Conservation (phyloP, 2,113 vertebrate species). For the Panurus biarmicus region DNA sequence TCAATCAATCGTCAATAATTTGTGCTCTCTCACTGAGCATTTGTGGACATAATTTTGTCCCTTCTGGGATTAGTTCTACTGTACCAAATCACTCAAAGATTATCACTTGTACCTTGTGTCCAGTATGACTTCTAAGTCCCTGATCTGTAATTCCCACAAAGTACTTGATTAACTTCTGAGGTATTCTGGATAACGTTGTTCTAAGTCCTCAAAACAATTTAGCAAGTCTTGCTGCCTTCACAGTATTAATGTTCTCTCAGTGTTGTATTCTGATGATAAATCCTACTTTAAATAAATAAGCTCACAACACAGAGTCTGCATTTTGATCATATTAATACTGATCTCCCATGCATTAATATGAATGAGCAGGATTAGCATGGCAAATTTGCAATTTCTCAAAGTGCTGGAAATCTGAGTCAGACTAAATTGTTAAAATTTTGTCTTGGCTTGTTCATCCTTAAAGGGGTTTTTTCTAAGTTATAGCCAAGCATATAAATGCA, state of each 20-base stretch:
- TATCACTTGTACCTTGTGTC: not conserved
- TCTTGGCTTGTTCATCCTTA: not conserved
- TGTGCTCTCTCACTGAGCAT: not conserved
- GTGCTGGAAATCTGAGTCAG: not conserved
- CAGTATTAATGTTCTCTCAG: not conserved
- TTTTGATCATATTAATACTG: slow-evolving; percentile 17
- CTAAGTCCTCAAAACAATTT: not conserved
- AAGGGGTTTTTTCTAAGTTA: not conserved
- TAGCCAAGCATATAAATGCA: not conserved
- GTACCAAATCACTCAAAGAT: not conserved
- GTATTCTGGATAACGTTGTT: not conserved
- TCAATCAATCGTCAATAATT: too few species aligned
- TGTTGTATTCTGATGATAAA: slow-evolving; percentile 8
- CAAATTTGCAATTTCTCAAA: not conserved
- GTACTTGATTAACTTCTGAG: slow-evolving; percentile 4
- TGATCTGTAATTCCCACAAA: not conserved
- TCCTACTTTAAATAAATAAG: slow-evolving; percentile 16
- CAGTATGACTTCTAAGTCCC: not conserved
- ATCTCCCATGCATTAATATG: slow-evolving; percentile 35
- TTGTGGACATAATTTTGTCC: not conserved
- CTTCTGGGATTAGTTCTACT: not conserved
- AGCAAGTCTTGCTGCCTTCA: not conserved
- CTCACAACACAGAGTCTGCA: not conserved
- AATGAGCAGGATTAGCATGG: slow-evolving; percentile 35
- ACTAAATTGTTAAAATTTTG: not conserved